These are phyloP conservation scores for Centruroides sculpturatus DNA, from an alignment of 1,140 invertebrate genomes.

Conservation along the genomic window DNA sequence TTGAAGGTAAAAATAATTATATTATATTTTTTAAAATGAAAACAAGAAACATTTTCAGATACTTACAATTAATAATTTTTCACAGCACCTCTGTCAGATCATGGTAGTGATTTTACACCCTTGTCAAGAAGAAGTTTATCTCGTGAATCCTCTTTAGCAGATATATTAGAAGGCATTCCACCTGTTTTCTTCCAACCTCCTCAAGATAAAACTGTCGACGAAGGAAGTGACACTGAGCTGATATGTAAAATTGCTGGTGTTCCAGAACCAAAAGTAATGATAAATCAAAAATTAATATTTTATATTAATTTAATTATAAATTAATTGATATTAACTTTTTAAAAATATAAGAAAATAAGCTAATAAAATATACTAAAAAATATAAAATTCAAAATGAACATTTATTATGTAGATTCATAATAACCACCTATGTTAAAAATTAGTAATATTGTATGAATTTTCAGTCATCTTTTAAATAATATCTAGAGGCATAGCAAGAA, in stretches of 20 bases:
- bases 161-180: constrained; percentile 80
- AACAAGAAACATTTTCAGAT: not conserved
- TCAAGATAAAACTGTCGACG: constrained; percentile 63
- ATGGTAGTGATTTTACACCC: constrained; percentile 66
- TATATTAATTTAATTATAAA: no score
- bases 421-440: no score
- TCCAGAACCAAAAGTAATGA: constrained; percentile 56
- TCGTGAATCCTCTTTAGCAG: constrained; percentile 73
- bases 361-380: no score
- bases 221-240: constrained; percentile 59
- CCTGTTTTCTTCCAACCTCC: constrained; percentile 82
- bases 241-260: constrained; percentile 74
- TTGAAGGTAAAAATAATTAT: constrained; percentile 39
- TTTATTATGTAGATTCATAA: no score
- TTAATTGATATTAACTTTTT: no score
- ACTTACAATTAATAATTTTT: not conserved
- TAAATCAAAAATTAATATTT: no score
- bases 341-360: no score
- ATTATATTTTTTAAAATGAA: not conserved
- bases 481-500: no score
- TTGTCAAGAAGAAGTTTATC: constrained; percentile 65
- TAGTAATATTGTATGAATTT: no score
- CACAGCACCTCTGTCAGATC: constrained; percentile 59
- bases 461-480: no score
- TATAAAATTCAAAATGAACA: no score